Evolutionary conservation across 2,113 vertebrate species (phyloP).

Genomic region (Dicerorhinus sumatrensis): DNA sequence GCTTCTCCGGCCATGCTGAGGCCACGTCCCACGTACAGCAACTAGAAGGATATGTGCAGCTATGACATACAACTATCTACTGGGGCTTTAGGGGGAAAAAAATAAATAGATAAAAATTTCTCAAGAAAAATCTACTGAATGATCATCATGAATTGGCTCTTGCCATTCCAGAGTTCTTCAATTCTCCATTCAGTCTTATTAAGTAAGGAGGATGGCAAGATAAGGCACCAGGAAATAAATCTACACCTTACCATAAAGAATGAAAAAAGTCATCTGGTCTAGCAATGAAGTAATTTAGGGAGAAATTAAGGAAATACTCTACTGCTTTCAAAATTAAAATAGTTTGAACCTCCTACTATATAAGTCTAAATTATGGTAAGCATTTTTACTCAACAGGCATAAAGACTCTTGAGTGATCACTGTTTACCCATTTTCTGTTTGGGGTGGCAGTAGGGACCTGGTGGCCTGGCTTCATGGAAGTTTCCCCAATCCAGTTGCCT

Average conservation of each 20-base stretch:
- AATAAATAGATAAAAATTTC: neutral
- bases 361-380: neutral
- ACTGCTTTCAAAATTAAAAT: slow-evolving; percentile 60
- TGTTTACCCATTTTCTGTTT: neutral
- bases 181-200: neutral
- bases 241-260: neutral
- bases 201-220: neutral
- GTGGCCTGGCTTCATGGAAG: neutral
- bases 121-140: neutral
- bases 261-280: neutral
- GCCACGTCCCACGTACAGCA: too few species aligned
- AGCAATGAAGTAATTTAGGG: neutral
- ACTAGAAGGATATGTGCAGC: too few species aligned
- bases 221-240: neutral
- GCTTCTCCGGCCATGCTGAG: too few species aligned
- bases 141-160: neutral
- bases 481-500: neutral
- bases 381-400: neutral
- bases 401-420: neutral
- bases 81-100: too few species aligned
- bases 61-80: too few species aligned
- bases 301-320: slow-evolving; percentile 27
- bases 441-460: neutral
- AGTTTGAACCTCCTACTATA: neutral
- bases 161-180: neutral